Evolutionary conservation across 2,797 vertebrate species (phyloP).

Genomic region (Enoplosus armatus): DNA sequence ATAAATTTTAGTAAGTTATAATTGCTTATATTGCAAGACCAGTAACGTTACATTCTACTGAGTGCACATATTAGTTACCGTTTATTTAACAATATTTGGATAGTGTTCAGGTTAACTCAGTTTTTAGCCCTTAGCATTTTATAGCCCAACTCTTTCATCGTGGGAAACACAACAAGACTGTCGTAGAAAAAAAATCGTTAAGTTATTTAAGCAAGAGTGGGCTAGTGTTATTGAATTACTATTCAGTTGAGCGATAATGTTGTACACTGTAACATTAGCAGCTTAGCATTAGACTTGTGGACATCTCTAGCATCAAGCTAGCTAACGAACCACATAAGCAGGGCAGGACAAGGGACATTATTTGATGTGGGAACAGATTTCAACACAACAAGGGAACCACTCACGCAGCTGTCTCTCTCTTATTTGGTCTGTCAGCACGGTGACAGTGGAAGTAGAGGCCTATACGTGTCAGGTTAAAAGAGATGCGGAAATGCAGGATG

Average conservation of each 20-base stretch:
- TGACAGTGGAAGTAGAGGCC: background rate
- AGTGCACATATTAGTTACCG: background rate
- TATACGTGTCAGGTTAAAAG: background rate
- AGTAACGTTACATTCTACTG: no score
- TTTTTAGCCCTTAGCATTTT: slow-evolving; percentile 45
- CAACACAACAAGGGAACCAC: no score
- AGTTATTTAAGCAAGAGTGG: fast-evolving
- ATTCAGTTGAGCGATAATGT: background rate
- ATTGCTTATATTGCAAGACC: background rate
- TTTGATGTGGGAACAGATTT: no score
- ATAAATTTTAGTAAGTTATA: background rate
- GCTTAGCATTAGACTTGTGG: background rate
- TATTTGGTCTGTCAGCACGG: background rate
- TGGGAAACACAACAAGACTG: background rate
- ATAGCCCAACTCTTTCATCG: background rate
- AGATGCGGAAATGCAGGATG: background rate
- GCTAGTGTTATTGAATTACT: background rate
- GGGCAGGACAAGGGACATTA: background rate
- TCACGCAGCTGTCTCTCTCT: background rate
- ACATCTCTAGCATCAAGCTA: slow-evolving; percentile 26
- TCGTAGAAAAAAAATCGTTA: background rate
- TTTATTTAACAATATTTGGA: background rate
- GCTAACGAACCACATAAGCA: background rate
- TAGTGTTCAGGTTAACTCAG: background rate
- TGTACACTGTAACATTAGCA: background rate